Evolutionary conservation across 2,888 invertebrate species (phyloP).

Genomic region (Cacoxenus indagator): DNA sequence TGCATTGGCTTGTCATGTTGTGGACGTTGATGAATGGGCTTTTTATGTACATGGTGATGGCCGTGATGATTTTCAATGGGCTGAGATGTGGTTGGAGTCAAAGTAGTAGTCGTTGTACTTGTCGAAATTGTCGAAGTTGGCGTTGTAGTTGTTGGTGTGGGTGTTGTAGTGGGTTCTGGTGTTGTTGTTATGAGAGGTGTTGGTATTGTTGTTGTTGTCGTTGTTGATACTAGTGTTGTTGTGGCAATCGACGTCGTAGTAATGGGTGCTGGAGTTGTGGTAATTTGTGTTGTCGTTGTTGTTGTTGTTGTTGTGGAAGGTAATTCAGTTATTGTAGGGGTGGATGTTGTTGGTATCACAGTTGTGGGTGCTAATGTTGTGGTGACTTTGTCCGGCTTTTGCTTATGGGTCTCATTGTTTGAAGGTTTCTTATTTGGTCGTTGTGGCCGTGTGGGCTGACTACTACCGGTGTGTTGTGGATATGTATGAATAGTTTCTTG

Average conservation of each 20-base stretch:
- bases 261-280: conserved; percentile 35
- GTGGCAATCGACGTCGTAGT: conserved; percentile 39
- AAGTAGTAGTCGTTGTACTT: not conserved
- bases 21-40: conserved; percentile 28
- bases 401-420: not conserved
- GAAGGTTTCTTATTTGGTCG: conserved; percentile 17
- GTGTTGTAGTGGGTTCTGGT: conserved; percentile 18
- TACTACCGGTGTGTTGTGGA: not conserved
- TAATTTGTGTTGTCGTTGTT: conserved; percentile 33
- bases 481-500: conserved; percentile 11
- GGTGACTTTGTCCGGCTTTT: conserved; percentile 11
- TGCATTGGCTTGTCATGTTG: conserved; percentile 26
- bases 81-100: conserved; percentile 31
- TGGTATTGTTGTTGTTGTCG: conserved; percentile 5
- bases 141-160: conserved; percentile 27
- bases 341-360: conserved; percentile 43
- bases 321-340: conserved; percentile 41
- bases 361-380: conserved; percentile 30
- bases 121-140: not conserved
- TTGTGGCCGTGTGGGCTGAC: conserved; percentile 25
- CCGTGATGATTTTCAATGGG: conserved; percentile 22
- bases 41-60: conserved; percentile 44
- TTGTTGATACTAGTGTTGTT: conserved; percentile 17
- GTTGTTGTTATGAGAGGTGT: conserved; percentile 24
- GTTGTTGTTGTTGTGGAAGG: conserved; percentile 38